Base-by-base conservation (phyloP, 2,113 vertebrate genomes). In the Mionectes macconnelli region DNA sequence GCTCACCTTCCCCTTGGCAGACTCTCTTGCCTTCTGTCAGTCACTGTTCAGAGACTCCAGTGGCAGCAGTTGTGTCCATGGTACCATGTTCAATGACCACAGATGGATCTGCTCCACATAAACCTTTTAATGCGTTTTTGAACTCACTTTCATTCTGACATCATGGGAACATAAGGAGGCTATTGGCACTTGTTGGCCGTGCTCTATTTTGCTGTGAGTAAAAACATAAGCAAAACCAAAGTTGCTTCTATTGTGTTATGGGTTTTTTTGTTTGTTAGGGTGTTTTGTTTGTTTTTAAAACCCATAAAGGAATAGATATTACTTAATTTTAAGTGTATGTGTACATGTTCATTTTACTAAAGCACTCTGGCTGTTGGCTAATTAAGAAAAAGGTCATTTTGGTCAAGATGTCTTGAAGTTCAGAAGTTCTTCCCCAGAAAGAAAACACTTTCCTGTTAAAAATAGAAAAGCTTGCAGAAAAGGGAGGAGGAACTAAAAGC, bases 151-250 rank as follows among this genome's bases (percentile, higher is more conserved):
- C 4, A 13, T 92, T 57, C 35, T 83, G 49, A 13, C 8, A 18
- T 57, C 27, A 21, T 8, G 42, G 49, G 53, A 79, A 27, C 0
- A 0, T 39, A 27, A 47, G 27, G 42, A 67, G 10, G 11, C 40
- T 87, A 1, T 44, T 2, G 2, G 23, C 0, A 0, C 17, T 3
- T 42, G 12, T 39, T 73, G 31, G 17, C 15, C 72, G 2, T 18
- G 73, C 18, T 62, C 8, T 85, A 10, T 66, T 91, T 76, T 81
- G 17, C 40, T 87, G 10, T 20, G 44, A 45, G 13, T 70, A 52
- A 74, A 64, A 81, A 40, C 4, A 4, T 23, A 22, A 77, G 7
- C 8, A 60, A 72, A 40, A 79, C 60, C 1, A 4, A 57, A 79
- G 30, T 50, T 90, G 31, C 10, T 55, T 84, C 59, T 90, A 4